These are phyloP conservation scores for Tadarida brasiliensis DNA, from an alignment of 2,797 vertebrate species.

Conservation along the genomic window DNA sequence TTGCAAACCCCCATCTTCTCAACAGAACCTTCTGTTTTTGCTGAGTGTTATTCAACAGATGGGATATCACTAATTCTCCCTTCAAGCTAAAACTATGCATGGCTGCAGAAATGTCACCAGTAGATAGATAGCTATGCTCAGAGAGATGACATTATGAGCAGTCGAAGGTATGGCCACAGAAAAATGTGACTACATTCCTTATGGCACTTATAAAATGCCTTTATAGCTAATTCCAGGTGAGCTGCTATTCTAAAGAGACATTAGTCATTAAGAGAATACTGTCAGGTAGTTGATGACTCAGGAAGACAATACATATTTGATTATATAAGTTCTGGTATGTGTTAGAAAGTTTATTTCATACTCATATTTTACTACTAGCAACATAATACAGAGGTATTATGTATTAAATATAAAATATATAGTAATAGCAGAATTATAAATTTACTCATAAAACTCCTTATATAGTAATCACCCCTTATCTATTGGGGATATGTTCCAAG, in stretches of 20 bases:
- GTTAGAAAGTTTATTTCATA: constrained; percentile 35
- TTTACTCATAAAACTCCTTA: not conserved
- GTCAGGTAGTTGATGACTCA: not conserved
- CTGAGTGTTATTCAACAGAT: not conserved
- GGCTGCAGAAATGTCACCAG: constrained; percentile 22
- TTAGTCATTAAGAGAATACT: not conserved
- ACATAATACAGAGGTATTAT: not conserved
- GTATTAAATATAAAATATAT: not conserved
- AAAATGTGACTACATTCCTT: not conserved
- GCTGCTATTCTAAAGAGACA: not conserved
- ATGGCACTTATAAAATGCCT: not conserved
- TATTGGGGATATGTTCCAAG: not conserved
- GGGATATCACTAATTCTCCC: constrained; percentile 27
- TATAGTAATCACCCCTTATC: not conserved
- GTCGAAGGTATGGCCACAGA: not conserved
- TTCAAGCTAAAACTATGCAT: constrained; percentile 9
- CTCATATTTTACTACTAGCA: not conserved
- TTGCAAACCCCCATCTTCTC: not conserved
- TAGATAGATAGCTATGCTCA: constrained; percentile 30
- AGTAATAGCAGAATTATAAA: not conserved
- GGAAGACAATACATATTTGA: not conserved
- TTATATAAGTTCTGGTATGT: not conserved
- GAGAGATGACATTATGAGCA: not conserved
- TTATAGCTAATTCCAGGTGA: constrained; percentile 22
- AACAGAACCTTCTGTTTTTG: not conserved